phyloP scores from a whole-genome alignment of 2,888 invertebrate species.

The Trichopoda pennipes region DNA sequence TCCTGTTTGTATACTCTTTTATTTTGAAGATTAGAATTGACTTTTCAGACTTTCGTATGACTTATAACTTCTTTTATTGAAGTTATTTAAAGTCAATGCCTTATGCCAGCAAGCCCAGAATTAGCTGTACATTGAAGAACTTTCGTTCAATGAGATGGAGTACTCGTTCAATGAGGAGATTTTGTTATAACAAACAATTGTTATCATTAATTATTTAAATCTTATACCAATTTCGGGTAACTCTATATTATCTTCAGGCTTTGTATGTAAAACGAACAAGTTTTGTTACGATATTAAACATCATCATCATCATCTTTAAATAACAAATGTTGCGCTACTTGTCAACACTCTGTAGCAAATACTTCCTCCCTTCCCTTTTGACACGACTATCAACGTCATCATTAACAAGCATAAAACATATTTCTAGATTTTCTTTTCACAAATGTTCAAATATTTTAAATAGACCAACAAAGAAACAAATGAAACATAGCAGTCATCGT shows the following conservation, averaged over 20 bases:
- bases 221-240: too few relatives aligned
- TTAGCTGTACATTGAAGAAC: too few relatives aligned
- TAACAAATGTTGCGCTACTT: conserved; percentile 56
- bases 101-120: too few relatives aligned
- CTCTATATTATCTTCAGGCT: not conserved
- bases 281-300: conserved; percentile 12
- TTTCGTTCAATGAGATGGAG: too few relatives aligned
- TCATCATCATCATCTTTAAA: conserved; percentile 52
- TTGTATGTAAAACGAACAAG: conserved; percentile 5
- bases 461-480: conserved; percentile 32
- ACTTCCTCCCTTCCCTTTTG: conserved; percentile 39
- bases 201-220: too few relatives aligned
- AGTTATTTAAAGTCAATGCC: too few relatives aligned
- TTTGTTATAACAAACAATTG: too few relatives aligned
- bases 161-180: too few relatives aligned
- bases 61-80: too few relatives aligned
- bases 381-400: conserved; percentile 60
- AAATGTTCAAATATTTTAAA: conserved; percentile 79
- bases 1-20: too few relatives aligned
- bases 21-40: too few relatives aligned
- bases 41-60: too few relatives aligned
- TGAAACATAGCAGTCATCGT: conserved; percentile 15
- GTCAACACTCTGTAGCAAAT: conserved; percentile 64
- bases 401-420: conserved; percentile 79
- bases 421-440: conserved; percentile 73